Evolutionary conservation across 2,797 vertebrate genomes (phyloP).

Genomic region (Falco naumanni): DNA sequence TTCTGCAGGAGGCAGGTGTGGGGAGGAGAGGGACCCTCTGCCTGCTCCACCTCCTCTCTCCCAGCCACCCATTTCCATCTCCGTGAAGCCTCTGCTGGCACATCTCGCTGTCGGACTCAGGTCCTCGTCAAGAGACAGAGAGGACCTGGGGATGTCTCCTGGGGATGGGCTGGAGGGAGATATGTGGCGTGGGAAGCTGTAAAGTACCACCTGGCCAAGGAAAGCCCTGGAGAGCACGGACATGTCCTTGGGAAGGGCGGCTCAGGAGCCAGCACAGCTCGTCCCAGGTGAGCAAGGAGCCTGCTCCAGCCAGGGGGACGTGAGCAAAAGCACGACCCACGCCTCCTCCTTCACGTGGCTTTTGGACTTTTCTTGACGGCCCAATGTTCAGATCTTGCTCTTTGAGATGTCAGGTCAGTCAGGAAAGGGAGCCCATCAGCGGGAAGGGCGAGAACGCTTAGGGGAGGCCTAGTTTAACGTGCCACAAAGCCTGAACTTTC

Average conservation of each 20-base stretch:
- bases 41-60: neutral
- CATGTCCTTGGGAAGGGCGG: neutral
- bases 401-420: neutral
- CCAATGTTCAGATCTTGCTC: neutral
- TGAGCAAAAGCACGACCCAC: neutral
- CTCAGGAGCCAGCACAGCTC: accelerated
- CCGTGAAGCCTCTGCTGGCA: accelerated
- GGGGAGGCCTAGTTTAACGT: neutral
- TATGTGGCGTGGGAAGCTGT: neutral
- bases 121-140: neutral
- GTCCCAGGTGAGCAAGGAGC: neutral
- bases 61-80: neutral
- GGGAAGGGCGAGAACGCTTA: neutral
- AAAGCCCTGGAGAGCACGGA: neutral
- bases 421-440: neutral
- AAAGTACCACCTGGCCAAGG: neutral
- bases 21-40: neutral
- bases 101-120: accelerated
- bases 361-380: neutral
- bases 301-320: neutral
- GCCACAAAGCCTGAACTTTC: neutral
- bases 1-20: neutral
- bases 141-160: neutral
- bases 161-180: neutral
- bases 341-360: neutral